phyloP scores from a whole-genome alignment of 2,113 vertebrate genomes.

The Speoplatyrhinus poulsoni region DNA sequence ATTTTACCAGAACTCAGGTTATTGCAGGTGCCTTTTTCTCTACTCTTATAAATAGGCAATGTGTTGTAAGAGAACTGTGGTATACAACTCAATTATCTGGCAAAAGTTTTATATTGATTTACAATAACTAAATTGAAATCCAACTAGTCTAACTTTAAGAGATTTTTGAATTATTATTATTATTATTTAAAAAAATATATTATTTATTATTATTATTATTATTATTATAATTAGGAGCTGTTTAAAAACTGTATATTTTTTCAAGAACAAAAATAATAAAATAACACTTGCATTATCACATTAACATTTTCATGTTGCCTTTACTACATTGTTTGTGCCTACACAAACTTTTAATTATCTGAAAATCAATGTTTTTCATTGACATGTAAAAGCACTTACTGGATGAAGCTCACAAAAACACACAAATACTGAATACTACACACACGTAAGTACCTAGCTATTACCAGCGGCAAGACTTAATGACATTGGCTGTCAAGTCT shows the following conservation, averaged over 20 bases:
- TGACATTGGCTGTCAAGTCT: conserved; percentile 63
- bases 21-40: conserved; percentile 43
- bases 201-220: no score
- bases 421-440: conserved; percentile 8
- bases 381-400: neutral
- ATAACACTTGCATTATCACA: no score
- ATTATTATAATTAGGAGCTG: no score
- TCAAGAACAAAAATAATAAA: no score
- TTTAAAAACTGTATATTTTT: no score
- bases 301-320: no score
- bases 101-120: conserved; percentile 11
- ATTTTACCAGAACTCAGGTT: conserved; percentile 41
- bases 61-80: neutral
- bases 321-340: no score
- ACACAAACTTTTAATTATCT: neutral
- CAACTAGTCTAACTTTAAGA: no score
- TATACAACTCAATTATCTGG: conserved; percentile 22
- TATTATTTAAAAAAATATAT: no score
- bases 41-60: no score
- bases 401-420: neutral
- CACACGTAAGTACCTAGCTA: conserved; percentile 23
- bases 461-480: conserved; percentile 46
- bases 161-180: no score
- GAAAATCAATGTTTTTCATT: neutral
- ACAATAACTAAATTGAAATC: no score